A percentile compares a stretch with the other conserved stretches of the same genome.
These are phyloP conservation scores for Eudyptes chrysolophus DNA, from an alignment of 2,113 vertebrate species.

Conservation along the genomic window DNA sequence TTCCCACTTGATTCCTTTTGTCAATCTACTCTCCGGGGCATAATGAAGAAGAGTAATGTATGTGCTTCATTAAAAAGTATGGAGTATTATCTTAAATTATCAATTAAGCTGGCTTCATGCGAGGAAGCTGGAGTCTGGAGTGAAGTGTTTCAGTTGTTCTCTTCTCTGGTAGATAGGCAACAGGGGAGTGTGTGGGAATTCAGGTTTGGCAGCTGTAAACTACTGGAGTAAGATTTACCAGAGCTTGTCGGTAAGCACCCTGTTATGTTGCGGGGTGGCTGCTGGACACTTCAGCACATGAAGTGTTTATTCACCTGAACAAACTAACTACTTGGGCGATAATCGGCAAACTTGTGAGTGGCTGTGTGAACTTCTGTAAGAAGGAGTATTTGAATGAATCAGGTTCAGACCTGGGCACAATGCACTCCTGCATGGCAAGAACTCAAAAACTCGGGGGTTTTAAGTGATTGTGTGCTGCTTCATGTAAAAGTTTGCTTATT, in stretches of 20 bases:
- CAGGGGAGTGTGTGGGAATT: neutral
- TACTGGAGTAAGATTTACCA: neutral
- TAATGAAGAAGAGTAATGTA: neutral
- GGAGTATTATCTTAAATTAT: neutral
- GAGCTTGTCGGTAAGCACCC: neutral
- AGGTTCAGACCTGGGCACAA: neutral
- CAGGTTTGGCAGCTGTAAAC: neutral
- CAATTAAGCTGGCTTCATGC: neutral
- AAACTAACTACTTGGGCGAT: neutral
- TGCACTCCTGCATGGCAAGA: fast-evolving
- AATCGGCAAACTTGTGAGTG: fast-evolving
- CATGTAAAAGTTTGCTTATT: neutral
- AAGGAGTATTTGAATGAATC: neutral
- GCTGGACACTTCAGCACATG: fast-evolving
- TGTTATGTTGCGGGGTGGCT: fast-evolving
- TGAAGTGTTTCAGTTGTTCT: neutral
- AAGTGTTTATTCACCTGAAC: neutral
- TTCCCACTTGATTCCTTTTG: neutral
- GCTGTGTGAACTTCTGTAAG: neutral
- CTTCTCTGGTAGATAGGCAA: neutral
- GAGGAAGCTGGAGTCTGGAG: neutral
- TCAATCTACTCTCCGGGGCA: neutral
- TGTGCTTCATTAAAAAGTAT: neutral
- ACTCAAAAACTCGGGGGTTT: fast-evolving
- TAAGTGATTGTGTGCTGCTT: neutral